These are phyloP conservation scores for Cataglyphis hispanica DNA, from an alignment of 1,140 invertebrate genomes.

Conservation along the genomic window DNA sequence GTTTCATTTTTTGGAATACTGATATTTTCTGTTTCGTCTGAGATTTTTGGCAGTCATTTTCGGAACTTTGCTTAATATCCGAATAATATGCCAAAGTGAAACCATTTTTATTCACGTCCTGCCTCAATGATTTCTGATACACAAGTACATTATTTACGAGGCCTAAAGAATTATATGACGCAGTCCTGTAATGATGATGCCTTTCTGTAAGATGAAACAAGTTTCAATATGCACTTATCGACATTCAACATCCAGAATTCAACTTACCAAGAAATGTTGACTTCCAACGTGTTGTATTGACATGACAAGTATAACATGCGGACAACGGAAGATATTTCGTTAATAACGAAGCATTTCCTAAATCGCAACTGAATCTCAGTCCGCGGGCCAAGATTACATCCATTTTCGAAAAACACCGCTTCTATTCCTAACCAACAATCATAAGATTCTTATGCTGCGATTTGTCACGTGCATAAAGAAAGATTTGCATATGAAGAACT, in stretches of 20 bases:
- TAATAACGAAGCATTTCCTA: conserved; percentile 39
- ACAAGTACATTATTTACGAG: conserved; percentile 49
- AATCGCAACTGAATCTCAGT: conserved; percentile 45
- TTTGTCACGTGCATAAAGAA: neutral
- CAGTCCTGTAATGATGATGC: conserved; percentile 22
- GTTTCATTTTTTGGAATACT: conserved; percentile 94
- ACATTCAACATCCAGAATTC: neutral
- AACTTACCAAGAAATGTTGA: conserved; percentile 67
- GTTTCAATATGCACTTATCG: neutral
- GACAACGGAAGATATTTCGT: conserved; percentile 62
- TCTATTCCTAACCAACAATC: conserved; percentile 67
- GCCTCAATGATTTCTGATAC: conserved; percentile 11
- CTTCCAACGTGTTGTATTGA: conserved; percentile 39
- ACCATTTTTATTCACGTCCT: conserved; percentile 27
- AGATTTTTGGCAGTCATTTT: neutral
- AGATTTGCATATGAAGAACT: neutral
- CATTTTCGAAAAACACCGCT: conserved; percentile 69
- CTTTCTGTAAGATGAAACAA: conserved; percentile 57
- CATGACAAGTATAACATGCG: conserved; percentile 35
- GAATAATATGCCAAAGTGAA: conserved; percentile 27
- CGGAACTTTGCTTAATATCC: conserved; percentile 29
- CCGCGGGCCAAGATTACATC: conserved; percentile 67
- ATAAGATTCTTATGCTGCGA: neutral
- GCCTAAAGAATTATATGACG: conserved; percentile 39
- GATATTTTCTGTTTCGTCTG: conserved; percentile 85